These are phyloP conservation scores for Natrix natrix DNA, from an alignment of 2,797 vertebrate species.

Conservation along the genomic window DNA sequence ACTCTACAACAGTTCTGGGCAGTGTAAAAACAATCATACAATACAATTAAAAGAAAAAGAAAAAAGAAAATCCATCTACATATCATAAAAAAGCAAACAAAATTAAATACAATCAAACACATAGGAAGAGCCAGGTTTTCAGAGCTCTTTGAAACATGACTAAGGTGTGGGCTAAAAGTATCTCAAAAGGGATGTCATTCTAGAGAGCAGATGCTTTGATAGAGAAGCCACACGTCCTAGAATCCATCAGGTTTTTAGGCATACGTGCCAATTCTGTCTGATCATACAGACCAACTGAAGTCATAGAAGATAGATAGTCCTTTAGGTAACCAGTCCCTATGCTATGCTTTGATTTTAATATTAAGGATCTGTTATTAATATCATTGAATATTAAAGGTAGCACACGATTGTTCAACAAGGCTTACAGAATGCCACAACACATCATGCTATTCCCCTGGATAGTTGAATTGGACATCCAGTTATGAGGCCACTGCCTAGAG, in stretches of 20 bases:
- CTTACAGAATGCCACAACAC: neutral
- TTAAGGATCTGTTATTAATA: neutral
- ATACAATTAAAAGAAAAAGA: neutral
- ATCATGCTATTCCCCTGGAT: neutral
- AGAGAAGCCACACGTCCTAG: neutral
- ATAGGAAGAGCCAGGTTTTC: neutral
- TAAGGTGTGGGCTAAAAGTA: neutral
- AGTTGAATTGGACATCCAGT: neutral
- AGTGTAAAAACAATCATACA: neutral
- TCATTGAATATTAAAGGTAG: neutral
- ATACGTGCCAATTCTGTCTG: neutral
- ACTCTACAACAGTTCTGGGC: neutral
- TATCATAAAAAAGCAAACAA: neutral
- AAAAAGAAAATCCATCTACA: neutral
- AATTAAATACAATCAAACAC: neutral
- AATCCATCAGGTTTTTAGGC: neutral
- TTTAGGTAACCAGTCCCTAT: neutral
- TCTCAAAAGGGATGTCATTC: neutral
- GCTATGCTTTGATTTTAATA: neutral
- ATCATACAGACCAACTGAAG: neutral
- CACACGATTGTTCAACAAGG: neutral
- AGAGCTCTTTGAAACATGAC: neutral
- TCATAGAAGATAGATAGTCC: neutral
- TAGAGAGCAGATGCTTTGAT: neutral
- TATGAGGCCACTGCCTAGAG: neutral